Evolutionary conservation across 2,888 invertebrate species (phyloP).

Genomic region (Plebejus anna): DNA sequence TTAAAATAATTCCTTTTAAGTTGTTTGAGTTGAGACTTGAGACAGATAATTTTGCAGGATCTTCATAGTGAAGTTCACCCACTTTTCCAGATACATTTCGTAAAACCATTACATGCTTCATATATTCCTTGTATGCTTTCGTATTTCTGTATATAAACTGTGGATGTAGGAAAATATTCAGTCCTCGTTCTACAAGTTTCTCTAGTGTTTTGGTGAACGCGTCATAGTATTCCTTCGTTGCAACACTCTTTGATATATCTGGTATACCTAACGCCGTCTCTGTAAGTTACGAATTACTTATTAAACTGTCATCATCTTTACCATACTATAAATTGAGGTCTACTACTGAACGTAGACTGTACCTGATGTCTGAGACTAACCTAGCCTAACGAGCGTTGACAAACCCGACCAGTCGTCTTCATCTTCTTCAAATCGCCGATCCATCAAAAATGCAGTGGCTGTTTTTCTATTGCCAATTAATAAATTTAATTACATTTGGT

Average conservation of each 20-base stretch:
- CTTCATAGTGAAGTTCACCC: constrained; percentile 35
- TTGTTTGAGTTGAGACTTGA: too few species aligned
- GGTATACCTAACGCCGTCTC: constrained; percentile 59
- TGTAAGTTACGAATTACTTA: constrained; percentile 35
- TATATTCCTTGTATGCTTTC: constrained; percentile 45
- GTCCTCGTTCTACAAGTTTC: constrained; percentile 47
- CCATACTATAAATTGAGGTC: too few species aligned
- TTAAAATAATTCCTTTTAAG: constrained; percentile 24
- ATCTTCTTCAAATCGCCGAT: too few species aligned
- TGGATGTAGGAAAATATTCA: constrained; percentile 51
- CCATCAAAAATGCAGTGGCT: too few species aligned
- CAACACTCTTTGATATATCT: constrained; percentile 48
- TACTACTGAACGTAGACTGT: too few species aligned
- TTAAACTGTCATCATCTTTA: neutral
- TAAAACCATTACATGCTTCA: constrained; percentile 45
- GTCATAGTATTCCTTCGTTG: constrained; percentile 52
- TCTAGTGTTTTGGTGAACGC: constrained; percentile 51
- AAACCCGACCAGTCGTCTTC: too few species aligned
- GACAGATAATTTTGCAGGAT: too few species aligned
- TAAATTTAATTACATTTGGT: too few species aligned
- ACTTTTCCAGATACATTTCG: constrained; percentile 57
- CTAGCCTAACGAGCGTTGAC: too few species aligned
- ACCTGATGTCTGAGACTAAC: too few species aligned
- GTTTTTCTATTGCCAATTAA: too few species aligned
- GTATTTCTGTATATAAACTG: constrained; percentile 53